These are phyloP conservation scores for Caprella mutica DNA, from an alignment of 2,888 invertebrate species.

Conservation along the genomic window DNA sequence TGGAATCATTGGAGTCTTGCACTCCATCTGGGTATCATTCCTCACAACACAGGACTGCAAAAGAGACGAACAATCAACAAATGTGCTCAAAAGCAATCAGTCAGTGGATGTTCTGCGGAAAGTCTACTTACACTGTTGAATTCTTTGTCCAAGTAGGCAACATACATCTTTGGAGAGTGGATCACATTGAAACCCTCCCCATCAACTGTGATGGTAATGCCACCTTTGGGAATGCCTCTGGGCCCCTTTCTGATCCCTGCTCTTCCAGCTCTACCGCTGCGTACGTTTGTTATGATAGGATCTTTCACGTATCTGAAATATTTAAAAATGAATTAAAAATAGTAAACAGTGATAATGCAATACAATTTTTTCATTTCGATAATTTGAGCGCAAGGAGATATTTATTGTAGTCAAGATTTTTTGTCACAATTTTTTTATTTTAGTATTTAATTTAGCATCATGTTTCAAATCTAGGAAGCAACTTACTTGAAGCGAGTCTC, in stretches of 20 bases:
- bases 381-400: no score
- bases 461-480: no score
- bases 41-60: slow-evolving; percentile 50
- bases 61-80: neutral
- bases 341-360: no score
- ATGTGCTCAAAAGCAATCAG: neutral
- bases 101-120: neutral
- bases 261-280: slow-evolving; percentile 25
- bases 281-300: slow-evolving; percentile 37
- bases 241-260: slow-evolving; percentile 53
- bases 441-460: no score
- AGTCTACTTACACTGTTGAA: slow-evolving; percentile 54
- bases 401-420: no score
- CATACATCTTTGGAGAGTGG: slow-evolving; percentile 86
- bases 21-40: slow-evolving; percentile 68
- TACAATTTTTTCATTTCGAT: no score
- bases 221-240: slow-evolving; percentile 83
- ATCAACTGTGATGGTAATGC: slow-evolving; percentile 75
- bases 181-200: slow-evolving; percentile 82
- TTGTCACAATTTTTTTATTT: no score
- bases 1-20: slow-evolving; percentile 70
- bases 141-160: slow-evolving; percentile 70
- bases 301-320: slow-evolving; percentile 44
- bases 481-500: slow-evolving; percentile 34
- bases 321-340: no score